Conservation (phyloP, 1,140 invertebrate genomes). For the Papilio helenus region DNA sequence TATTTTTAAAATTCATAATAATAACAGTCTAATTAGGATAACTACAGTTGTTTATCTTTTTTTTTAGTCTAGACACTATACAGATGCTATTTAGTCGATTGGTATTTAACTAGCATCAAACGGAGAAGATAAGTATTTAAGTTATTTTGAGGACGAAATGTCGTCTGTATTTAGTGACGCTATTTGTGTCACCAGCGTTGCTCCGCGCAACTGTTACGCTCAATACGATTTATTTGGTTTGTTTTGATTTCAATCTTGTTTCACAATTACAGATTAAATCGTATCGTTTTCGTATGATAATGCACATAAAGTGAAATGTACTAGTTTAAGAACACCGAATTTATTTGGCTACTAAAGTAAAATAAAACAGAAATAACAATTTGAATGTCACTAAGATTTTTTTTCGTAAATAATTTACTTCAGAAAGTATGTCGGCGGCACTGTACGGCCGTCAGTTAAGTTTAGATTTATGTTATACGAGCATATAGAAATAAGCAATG, state of each 20-base stretch:
- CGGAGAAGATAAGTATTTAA: conserved; percentile 29
- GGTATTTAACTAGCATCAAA: conserved; percentile 27
- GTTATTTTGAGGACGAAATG: conserved; percentile 37
- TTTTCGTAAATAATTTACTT: too few species aligned
- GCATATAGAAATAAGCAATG: background rate
- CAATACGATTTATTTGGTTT: conserved; percentile 1
- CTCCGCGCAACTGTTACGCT: conserved; percentile 19
- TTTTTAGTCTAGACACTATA: background rate
- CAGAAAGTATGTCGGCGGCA: too few species aligned
- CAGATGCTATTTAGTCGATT: conserved; percentile 20
- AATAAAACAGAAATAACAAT: too few species aligned
- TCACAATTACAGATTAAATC: background rate
- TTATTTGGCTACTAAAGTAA: too few species aligned
- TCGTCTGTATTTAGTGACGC: conserved; percentile 27
- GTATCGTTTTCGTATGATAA: too few species aligned
- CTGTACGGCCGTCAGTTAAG: too few species aligned
- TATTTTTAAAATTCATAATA: too few species aligned
- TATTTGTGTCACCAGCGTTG: conserved; percentile 32
- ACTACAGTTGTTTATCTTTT: background rate
- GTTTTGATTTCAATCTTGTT: background rate
- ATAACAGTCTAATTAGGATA: background rate
- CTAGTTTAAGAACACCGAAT: too few species aligned
- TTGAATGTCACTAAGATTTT: too few species aligned
- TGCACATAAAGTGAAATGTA: too few species aligned
- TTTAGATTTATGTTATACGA: background rate